phyloP scores from a whole-genome alignment of 2,113 vertebrate genomes.

The Dolichotis patagonum region DNA sequence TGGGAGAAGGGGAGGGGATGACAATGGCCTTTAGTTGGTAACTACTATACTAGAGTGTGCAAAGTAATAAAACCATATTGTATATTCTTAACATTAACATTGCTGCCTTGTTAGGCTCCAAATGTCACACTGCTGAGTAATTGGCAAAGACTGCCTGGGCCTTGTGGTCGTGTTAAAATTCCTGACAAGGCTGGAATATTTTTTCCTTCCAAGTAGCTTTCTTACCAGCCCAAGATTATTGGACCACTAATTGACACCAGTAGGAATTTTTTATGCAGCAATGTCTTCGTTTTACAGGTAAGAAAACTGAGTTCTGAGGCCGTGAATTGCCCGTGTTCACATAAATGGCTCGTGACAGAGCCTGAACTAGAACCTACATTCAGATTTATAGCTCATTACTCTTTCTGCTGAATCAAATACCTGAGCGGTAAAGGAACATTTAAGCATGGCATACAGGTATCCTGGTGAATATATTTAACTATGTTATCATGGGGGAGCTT shows the following conservation, averaged over 20 bases:
- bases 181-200: background rate
- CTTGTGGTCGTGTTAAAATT: slow-evolving; percentile 10
- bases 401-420: background rate
- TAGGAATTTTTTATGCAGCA: slow-evolving; percentile 4
- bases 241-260: background rate
- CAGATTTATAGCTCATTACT: background rate
- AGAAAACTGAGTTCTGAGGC: slow-evolving; percentile 22
- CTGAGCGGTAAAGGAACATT: slow-evolving; percentile 17
- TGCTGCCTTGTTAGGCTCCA: background rate
- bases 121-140: background rate
- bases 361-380: slow-evolving; percentile 12
- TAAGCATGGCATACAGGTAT: background rate
- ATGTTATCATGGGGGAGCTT: background rate
- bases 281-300: background rate
- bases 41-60: background rate
- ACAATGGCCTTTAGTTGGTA: background rate
- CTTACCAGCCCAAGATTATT: background rate
- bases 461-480: background rate
- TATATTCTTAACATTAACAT: background rate
- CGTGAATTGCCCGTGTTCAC: background rate
- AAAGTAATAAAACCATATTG: background rate
- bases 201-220: background rate
- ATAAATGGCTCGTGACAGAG: background rate
- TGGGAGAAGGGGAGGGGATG: background rate
- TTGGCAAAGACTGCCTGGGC: background rate